Conservation (phyloP, 2,797 vertebrate species). For the Denticeps clupeoides region DNA sequence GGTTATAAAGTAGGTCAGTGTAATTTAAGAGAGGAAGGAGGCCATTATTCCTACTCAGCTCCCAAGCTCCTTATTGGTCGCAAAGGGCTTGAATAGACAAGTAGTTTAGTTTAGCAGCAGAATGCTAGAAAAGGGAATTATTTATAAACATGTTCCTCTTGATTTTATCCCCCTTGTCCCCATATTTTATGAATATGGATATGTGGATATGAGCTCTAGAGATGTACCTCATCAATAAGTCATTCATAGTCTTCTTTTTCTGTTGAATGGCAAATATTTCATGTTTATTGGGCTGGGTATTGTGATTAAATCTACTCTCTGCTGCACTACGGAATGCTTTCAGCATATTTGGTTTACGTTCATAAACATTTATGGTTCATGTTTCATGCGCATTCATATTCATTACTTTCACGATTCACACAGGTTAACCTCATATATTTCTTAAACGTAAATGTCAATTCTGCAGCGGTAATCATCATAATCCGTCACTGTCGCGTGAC, state of each 20-base stretch:
- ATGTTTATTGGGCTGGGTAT: no score
- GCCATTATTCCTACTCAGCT: slow-evolving; percentile 29
- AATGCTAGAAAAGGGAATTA: neutral
- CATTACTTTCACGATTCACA: no score
- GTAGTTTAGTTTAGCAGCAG: slow-evolving; percentile 1
- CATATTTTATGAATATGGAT: slow-evolving; percentile 9
- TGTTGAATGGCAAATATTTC: no score
- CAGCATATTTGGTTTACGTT: no score
- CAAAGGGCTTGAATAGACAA: slow-evolving; percentile 22
- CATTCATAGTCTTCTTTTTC: slow-evolving; percentile 2
- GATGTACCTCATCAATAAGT: slow-evolving; percentile 9
- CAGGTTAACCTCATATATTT: no score
- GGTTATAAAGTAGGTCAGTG: slow-evolving; percentile 27
- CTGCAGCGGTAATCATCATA: no score
- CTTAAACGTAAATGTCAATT: no score
- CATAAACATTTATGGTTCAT: no score
- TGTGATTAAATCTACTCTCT: no score
- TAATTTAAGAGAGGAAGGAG: slow-evolving; percentile 20
- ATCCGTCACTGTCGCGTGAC: no score
- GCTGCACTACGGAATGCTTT: no score
- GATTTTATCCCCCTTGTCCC: neutral
- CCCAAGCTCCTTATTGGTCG: slow-evolving; percentile 18
- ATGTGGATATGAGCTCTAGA: neutral
- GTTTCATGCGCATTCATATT: no score
- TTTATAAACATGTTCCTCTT: neutral